Percentiles rank a stretch among this genome's conserved stretches.
Evolutionary conservation across 2,888 invertebrate species (phyloP).

Genomic region (Cryptophagus acutangulus): DNA sequence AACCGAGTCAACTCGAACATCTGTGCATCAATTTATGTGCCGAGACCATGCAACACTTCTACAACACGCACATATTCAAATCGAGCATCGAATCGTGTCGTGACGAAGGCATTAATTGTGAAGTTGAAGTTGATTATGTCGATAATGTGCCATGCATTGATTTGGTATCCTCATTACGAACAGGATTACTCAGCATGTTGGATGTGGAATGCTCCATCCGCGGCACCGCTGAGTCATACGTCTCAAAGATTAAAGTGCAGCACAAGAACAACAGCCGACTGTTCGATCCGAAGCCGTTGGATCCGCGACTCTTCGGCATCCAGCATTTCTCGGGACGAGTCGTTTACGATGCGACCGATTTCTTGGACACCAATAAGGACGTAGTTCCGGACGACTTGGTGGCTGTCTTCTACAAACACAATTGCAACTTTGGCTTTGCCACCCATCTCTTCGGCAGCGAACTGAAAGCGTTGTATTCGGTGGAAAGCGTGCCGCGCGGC

Average conservation of each 20-base stretch:
- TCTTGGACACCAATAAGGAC: conserved; percentile 88
- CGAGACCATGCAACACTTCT: conserved; percentile 97
- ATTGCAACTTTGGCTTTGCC: conserved; percentile 94
- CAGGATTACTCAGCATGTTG: conserved; percentile 84
- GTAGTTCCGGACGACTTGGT: conserved; percentile 88
- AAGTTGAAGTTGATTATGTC: conserved; percentile 87
- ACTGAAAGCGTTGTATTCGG: conserved; percentile 73
- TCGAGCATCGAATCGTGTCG: conserved; percentile 89
- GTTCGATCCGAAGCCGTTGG: conserved; percentile 72
- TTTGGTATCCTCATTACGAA: conserved; percentile 86
- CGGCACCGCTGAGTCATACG: conserved; percentile 74
- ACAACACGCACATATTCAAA: conserved; percentile 95
- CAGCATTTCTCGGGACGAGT: conserved; percentile 87
- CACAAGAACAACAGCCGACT: conserved; percentile 78
- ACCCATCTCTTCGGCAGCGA: conserved; percentile 93
- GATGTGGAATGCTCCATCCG: conserved; percentile 87
- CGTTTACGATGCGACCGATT: conserved; percentile 83
- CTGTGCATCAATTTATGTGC: conserved; percentile 93
- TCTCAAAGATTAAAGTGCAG: conserved; percentile 73
- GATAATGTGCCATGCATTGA: conserved; percentile 96
- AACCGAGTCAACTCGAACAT: conserved; percentile 86
- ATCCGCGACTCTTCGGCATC: conserved; percentile 80
- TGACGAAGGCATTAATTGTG: conserved; percentile 86
- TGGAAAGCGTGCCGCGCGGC: conserved; percentile 70
- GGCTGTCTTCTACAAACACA: conserved; percentile 85